Percentiles rank a stretch among this genome's conserved stretches.
These are phyloP conservation scores for Sebastes minor DNA, from an alignment of 2,797 vertebrate genomes.

Conservation along the genomic window DNA sequence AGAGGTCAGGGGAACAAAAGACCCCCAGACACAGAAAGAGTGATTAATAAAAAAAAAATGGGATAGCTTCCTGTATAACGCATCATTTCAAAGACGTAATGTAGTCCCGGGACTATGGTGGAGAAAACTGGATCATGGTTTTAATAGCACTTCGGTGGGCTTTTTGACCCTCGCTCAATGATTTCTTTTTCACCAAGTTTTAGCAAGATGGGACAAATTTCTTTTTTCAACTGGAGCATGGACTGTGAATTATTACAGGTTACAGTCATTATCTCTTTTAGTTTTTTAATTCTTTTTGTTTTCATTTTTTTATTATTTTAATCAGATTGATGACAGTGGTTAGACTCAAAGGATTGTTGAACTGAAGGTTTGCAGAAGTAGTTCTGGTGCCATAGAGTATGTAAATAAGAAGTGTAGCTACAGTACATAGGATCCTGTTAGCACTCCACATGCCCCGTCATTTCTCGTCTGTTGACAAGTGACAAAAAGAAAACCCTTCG, in stretches of 20 bases:
- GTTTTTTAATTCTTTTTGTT: conserved; percentile 1
- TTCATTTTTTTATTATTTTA: conserved; percentile 46
- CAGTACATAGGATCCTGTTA: conserved; percentile 32
- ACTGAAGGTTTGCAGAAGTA: conserved; percentile 19
- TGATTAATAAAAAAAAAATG: conserved; percentile 16
- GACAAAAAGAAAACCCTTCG: not conserved
- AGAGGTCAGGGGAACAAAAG: conserved; percentile 59
- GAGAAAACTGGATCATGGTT: conserved; percentile 71
- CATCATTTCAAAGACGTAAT: conserved; percentile 55
- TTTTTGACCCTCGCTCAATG: conserved; percentile 3
- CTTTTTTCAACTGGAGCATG: conserved; percentile 62
- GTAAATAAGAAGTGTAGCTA: conserved; percentile 62
- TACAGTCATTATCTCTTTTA: conserved; percentile 27
- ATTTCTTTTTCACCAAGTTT: conserved; percentile 45
- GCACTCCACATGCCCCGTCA: conserved; percentile 12
- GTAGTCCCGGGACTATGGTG: conserved; percentile 47
- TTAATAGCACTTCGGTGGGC: conserved; percentile 59
- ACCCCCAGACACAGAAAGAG: conserved; percentile 28
- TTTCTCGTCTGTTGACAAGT: conserved; percentile 4
- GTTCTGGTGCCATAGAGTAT: conserved; percentile 58
- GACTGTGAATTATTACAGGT: conserved; percentile 45
- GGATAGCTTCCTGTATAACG: conserved; percentile 40
- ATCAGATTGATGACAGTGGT: conserved; percentile 9
- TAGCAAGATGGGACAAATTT: conserved; percentile 40
- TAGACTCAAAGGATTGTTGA: not conserved